Percentiles rank a stretch among this genome's conserved stretches.
phyloP scores from a whole-genome alignment of 2,888 invertebrate species.

The Octonoba sinensis region DNA sequence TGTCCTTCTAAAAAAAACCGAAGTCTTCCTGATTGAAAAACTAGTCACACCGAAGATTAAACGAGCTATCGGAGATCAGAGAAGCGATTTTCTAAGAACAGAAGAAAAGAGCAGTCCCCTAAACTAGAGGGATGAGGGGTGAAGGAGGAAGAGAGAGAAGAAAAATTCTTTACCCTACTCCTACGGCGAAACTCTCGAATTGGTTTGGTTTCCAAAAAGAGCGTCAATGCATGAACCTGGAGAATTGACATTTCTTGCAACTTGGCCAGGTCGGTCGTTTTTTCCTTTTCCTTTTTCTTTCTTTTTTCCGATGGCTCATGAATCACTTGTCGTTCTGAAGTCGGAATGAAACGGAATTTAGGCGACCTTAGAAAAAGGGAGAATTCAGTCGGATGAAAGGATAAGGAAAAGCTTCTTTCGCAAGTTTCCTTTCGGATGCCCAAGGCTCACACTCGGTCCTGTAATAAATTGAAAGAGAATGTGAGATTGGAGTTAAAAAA shows the following conservation, averaged over 20 bases:
- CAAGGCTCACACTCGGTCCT: neutral
- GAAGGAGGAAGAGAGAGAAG: neutral
- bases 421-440: conserved; percentile 13
- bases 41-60: conserved; percentile 54
- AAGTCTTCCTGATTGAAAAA: conserved; percentile 4
- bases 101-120: conserved; percentile 9
- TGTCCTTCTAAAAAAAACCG: conserved; percentile 15
- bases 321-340: conserved; percentile 41
- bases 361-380: conserved; percentile 17
- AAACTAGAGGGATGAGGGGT: neutral
- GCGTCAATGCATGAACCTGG: conserved; percentile 50
- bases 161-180: neutral
- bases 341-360: conserved; percentile 32
- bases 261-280: conserved; percentile 24
- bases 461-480: conserved; percentile 36
- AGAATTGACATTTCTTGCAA: conserved; percentile 43
- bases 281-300: neutral
- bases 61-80: conserved; percentile 51
- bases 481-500: neutral
- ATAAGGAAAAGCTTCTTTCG: conserved; percentile 23
- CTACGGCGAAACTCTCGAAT: conserved; percentile 28
- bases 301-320: conserved; percentile 27
- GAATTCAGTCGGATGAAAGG: conserved; percentile 36
- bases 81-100: conserved; percentile 41
- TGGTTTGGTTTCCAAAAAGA: conserved; percentile 51